Evolutionary conservation across 2,888 invertebrate species (phyloP), one percentile per base, ranked within the genome.

Genomic region (Scelioninae gen. 2): DNA sequence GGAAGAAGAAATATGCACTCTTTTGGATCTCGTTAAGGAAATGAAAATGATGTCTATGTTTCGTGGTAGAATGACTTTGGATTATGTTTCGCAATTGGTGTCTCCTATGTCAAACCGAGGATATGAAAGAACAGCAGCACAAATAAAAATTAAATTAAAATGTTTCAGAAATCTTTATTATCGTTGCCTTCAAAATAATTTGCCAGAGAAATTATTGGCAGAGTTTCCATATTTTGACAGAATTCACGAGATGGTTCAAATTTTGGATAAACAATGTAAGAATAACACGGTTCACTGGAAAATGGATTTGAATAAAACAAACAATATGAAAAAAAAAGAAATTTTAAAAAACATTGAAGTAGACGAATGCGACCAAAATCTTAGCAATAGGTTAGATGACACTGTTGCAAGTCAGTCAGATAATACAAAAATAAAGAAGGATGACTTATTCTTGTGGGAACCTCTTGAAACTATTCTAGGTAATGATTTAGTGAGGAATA

Each of bases 391-490:
- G 0, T 4, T 58, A n/a, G 33, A 68, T n/a, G 33, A 0, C 10
- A 2, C 25, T 1, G 16, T 31, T 0, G 19, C 4, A 9, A 19
- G 22, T 9, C n/a, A 37, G 9, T 7, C 6, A 3, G 18, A 50
- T 15, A 11, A 2, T 35, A 13, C 5, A 1, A 18, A 18, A 28
- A 6, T 19, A 15, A 57, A 16, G 9, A 46, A 55, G 19, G 15
- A 31, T 2, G 46, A 31, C 7, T 2, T 31, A 9, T 2, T 52
- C 43, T 31, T 71, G 45, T 80, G 80, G 79, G 75, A 76, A 69
- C 78, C 80, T 4, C 72, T 79, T 9, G 81, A 81, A 76, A 77
- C 78, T 64, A 79, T 79, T 64, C 75, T 77, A 37, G 79, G 80
- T 80, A 72, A 77, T 74, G 74, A 25, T 33, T 58, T 31, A 31